Evolutionary conservation across 53 echinoderm and acorn worm genomes (phyloP).

Genomic region (Pentamera pediparva): DNA sequence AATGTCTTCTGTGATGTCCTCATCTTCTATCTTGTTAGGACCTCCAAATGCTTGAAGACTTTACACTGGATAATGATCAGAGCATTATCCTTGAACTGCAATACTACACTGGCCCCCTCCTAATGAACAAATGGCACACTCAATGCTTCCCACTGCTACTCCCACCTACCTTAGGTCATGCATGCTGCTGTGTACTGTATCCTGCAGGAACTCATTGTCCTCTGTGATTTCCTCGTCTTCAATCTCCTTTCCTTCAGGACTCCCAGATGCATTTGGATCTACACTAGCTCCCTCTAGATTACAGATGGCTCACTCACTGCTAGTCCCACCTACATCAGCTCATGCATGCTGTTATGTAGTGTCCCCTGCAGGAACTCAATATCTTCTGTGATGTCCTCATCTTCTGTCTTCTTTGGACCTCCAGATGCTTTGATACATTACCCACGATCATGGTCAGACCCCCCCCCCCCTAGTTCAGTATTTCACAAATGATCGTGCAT

Average conservation of each 20-base stretch:
- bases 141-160: too few species aligned
- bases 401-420: conserved; percentile 97
- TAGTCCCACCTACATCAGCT: conserved; percentile 77
- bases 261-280: conserved; percentile 82
- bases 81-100: not conserved
- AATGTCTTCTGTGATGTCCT: conserved; percentile 79
- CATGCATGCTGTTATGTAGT: conserved; percentile 76
- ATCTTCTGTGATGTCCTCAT: conserved; percentile 85
- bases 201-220: conserved; percentile 65
- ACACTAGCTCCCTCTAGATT: too few species aligned
- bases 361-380: conserved; percentile 67
- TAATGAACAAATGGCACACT: too few species aligned
- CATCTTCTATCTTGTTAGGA: conserved; percentile 89
- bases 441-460: conserved; percentile 98
- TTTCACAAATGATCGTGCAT: conserved; percentile 94
- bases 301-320: too few species aligned
- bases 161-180: conserved; percentile 78
- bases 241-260: conserved; percentile 91
- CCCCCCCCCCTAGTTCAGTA: too few species aligned
- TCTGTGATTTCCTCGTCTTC: conserved; percentile 81
- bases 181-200: conserved; percentile 67
- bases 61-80: too few species aligned
- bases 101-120: conserved; percentile 46
- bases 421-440: conserved; percentile 91
- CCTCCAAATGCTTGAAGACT: conserved; percentile 83